Base-by-base conservation (phyloP, 37 sponge, comb jelly and placozoan genomes). In the Bolinopsis microptera region DNA sequence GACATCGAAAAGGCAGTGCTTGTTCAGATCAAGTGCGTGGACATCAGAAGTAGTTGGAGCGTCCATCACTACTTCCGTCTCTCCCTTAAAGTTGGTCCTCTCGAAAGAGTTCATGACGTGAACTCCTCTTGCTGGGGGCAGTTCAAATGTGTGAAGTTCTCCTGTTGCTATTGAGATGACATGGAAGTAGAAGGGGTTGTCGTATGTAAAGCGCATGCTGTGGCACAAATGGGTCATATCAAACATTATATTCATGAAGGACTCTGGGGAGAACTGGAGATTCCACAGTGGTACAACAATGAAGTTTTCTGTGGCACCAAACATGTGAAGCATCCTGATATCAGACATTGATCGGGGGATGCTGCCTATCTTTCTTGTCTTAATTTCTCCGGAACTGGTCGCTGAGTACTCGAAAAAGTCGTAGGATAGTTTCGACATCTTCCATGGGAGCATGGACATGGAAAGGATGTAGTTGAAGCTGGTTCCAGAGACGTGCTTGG, bases 31-130 rank as follows among this genome's bases (percentile, higher is more conserved):
- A 34, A 3, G 28, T 32, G 21, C 61, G 13, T 48, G 1, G 61
- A 38, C 38, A 34, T 39, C 32, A 39, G 40, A 5, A 0, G 90
- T 41, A 34, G 48, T 86, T 40, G 90, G 90, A 22, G n/a, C 41
- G 48, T 86, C 90, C 90, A 86, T 13, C 25, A 86, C 90, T 27
- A 86, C 90, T 48, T 86, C 90, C 28, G 39, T 22, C 48, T 86
- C 31, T 86, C 90, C 90, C 1, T 22, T 27, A 0, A 25, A 3
- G 90, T 86, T 86, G 2, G 30, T 23, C 61, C 90, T 86, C 90
- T 86, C 90, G 31, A 86, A 86, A 0, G 90, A n/a, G 90, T 86
- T 86, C 90, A 86, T 86, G 90, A 86, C 36, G 30, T 86, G 90
- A 38, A 86, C 41, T 16, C 2, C 90, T 40, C 61, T 28, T 30